Evolutionary conservation across 2,113 vertebrate species (phyloP), one percentile per base, ranked within the genome.

Genomic region (Climacteris rufus): DNA sequence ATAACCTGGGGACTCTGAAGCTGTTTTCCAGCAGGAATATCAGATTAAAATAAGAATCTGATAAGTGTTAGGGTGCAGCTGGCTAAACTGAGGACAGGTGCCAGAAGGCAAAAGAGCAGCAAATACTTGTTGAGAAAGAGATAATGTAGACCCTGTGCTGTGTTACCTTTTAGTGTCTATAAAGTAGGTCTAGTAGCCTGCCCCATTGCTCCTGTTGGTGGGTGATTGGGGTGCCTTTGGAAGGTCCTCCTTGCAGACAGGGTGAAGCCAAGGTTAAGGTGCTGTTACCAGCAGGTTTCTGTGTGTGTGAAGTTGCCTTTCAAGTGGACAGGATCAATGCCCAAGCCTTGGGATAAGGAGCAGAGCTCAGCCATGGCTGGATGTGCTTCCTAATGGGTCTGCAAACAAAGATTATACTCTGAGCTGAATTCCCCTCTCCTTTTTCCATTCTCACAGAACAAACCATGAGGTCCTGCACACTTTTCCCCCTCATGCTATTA

Each of bases 341-440:
- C 35, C 0, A 0, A 16, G 31, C 20, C 25, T 17, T n/a, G 50
- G 21, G 9, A 25, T 30, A 5, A 4, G 24, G 30, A 68, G 53
- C 24, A 39, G 13, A 33, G n/a, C 61, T 44, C 61, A 76, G 44
- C 24, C 16, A 7, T 31, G 25, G 25, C 21, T 15, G 11, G 37
- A 45, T 50, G 13, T 14, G 4, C 2, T 4, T 12, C 49, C 31
- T 25, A 7, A 2, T 0, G 1, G 23, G 8, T 27, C 42, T 64
- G 9, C 20, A 40, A 22, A 66, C 7, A 22, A 40, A 10, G 18
- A 10, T 15, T 57, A 85, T 23, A 39, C 56, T 66, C 35, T 39
- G 45, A 66, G 18, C 40, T 61, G 37, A 53, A 30, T 31, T 53
- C 18, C 15, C 28, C 18, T 7, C 40, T 23, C 21, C 47, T 40